Percentiles rank a stretch among this genome's conserved stretches.
These are phyloP conservation scores for Dasyurus viverrinus DNA, from an alignment of 2,113 vertebrate genomes.

Conservation along the genomic window DNA sequence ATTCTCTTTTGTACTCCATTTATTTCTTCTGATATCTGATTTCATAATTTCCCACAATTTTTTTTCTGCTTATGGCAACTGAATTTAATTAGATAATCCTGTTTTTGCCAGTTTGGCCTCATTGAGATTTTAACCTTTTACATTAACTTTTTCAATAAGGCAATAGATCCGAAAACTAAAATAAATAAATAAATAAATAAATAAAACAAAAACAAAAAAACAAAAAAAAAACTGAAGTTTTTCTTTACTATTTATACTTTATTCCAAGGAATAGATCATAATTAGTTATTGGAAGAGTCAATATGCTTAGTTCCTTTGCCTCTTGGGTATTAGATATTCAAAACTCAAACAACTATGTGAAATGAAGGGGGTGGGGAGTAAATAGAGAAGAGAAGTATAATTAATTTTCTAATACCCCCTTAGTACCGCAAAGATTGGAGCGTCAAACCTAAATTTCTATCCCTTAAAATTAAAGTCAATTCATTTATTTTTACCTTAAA, in stretches of 20 bases:
- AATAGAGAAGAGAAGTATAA: not conserved
- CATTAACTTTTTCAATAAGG: not conserved
- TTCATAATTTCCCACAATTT: not conserved
- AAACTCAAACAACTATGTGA: not conserved
- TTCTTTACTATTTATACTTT: conserved; percentile 4
- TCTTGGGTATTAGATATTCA: not conserved
- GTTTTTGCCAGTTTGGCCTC: conserved; percentile 26
- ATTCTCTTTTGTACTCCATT: conserved; percentile 8
- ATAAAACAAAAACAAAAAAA: too few species aligned
- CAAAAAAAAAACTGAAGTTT: not conserved
- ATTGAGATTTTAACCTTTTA: not conserved
- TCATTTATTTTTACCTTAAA: not conserved
- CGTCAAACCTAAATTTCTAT: not conserved
- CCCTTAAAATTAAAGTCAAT: not conserved
- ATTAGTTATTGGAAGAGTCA: not conserved
- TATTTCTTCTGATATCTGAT: not conserved
- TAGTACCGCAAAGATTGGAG: not conserved
- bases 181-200: too few species aligned
- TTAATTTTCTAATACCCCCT: not conserved
- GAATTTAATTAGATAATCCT: not conserved
- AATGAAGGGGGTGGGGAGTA: not conserved
- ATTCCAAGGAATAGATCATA: not conserved
- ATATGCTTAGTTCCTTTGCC: not conserved
- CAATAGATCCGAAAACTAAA: not conserved
- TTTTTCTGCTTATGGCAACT: not conserved